phyloP scores from a whole-genome alignment of 2,888 invertebrate genomes.

The Idaea dimidiata region DNA sequence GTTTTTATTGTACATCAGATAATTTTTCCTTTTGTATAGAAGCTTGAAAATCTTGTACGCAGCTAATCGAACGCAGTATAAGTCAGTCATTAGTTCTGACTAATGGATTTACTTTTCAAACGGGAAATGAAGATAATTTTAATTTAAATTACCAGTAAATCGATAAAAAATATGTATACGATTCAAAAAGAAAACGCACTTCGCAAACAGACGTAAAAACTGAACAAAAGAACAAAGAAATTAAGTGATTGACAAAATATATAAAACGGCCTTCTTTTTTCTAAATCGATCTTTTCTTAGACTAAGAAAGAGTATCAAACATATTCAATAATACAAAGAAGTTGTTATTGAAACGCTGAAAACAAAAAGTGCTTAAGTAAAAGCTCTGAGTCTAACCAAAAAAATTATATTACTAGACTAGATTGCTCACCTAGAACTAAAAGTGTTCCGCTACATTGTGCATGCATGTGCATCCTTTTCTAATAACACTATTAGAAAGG shows the following conservation, averaged over 20 bases:
- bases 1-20: not conserved
- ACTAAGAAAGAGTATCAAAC: not conserved
- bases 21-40: not conserved
- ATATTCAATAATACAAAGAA: too few species aligned
- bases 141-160: not conserved
- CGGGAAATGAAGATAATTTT: not conserved
- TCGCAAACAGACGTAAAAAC: slow-evolving; percentile 2
- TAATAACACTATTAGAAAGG: too few species aligned
- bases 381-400: too few species aligned
- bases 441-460: too few species aligned
- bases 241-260: not conserved
- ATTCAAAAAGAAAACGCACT: not conserved
- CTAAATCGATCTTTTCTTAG: not conserved
- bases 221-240: not conserved
- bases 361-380: too few species aligned
- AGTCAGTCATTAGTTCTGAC: not conserved
- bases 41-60: not conserved
- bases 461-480: too few species aligned
- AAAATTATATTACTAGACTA: too few species aligned
- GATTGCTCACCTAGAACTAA: too few species aligned
- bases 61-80: not conserved
- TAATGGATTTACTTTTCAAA: not conserved
- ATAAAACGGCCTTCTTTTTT: not conserved
- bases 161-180: not conserved
- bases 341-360: too few species aligned